Evolutionary conservation across 2,797 vertebrate genomes (phyloP), one percentile per base, ranked within the genome.

Genomic region (Enteromius thamalakanensis): DNA sequence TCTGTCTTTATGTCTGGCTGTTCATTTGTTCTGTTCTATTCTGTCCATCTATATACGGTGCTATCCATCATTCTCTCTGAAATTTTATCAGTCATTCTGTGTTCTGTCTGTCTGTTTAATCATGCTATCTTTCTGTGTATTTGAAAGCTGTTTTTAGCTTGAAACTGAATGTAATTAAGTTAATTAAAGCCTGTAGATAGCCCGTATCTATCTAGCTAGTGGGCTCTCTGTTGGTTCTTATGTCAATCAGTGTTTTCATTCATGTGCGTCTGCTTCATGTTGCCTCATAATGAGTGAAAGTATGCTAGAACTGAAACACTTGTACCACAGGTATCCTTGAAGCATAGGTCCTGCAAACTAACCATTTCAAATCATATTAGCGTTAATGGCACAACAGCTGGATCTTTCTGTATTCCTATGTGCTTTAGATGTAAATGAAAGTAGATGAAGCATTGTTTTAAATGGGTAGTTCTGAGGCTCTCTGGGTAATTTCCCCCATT

Each of bases 381-480:
- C 6, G 0, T 9, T 71, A 65, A 65, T 77, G 47, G 53, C 72
- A 55, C 19, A 79, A 51, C 76, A 79, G 76, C 83, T 84, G 77
- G 53, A 83, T 76, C 60, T 83, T 80, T 86, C 47, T 37, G 65
- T 81, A 79, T 77, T 87, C 84, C 80, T 79, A 58, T 55, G 51
- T 10, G 34, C 68, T 69, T 68, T 71, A 55, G 55, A 81, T 84
- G 82, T 85, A 87, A 89, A 84, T 83, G 84, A 86, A 86, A 87
- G 85, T 87, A 86, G 83, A 85, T 85, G 85, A 84, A 71, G 83
- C 80, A 68, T 86, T 83, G 76, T 84, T 69, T 77, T 51, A 62
- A 79, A 67, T 58, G 45, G 42, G 62, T 83, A 55, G 68, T 79
- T 84, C 45, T 72, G 75, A 51, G 60, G 51, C 64, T 68, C 72